Evolutionary conservation across 2,888 invertebrate genomes (phyloP), one percentile per base, ranked within the genome.

Genomic region (Norana najaformis): DNA sequence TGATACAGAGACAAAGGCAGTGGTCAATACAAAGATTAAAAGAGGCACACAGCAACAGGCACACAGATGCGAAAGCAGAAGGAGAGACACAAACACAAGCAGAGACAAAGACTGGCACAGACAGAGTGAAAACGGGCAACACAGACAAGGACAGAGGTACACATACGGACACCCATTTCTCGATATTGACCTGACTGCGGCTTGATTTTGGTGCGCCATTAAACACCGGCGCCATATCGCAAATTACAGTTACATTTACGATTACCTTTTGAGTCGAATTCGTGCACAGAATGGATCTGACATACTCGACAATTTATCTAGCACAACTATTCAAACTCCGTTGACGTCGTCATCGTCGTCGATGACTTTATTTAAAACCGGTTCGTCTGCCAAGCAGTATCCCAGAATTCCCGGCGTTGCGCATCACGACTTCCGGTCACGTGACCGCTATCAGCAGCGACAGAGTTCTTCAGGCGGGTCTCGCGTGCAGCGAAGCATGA

Each of bases 311-410:
- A 69, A 69, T n/a, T 69, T 16, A 69, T 69, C n/a, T 69, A 69
- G 69, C 69, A n/a, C 69, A 23, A 1, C 13, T 11, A 16, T 11
- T n/a, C 16, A 69, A n/a, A n/a, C n/a, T n/a, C n/a, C n/a, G n/a
- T 69, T 11, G 30, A 69, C n/a, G n/a, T n/a, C 69, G 0, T n/a
- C 30, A n/a, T 69, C 69, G n/a, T 18, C 47, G 47, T 47, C 47
- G 20, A 20, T 47, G 47, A n/a, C n/a, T n/a, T n/a, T n/a, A 23
- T 47, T 23, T 23, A 47, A 47, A 47, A 23, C 47, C 47, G 8
- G 69, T 69, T 69, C 69, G n/a, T 69, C 69, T 69, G 69, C n/a
- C 69, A 69, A 30, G 69, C 69, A n/a, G 69, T 69, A 69, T 69
- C 69, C 69, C 69, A n/a, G 30, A 69, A 69, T 69, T 69, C 69